Percentiles rank a stretch among this genome's conserved stretches.
Evolutionary conservation across 2,888 invertebrate species (phyloP).

Genomic region (Hirtodrosophila duncani): DNA sequence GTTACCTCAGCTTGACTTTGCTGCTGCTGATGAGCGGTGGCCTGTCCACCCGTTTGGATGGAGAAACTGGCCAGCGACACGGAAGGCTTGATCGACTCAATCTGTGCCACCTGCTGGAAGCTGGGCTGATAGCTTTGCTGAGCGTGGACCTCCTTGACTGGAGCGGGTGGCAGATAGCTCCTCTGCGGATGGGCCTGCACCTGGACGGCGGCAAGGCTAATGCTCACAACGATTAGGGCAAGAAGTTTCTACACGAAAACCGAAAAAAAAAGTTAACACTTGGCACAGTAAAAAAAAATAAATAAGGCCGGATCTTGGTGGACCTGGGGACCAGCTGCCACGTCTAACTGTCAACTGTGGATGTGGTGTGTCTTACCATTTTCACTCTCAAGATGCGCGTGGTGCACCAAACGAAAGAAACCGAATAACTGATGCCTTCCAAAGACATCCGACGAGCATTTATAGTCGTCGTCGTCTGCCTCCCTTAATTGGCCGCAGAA

Average conservation of each 20-base stretch:
- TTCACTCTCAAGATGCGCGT: slow-evolving; percentile 53
- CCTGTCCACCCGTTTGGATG: slow-evolving; percentile 35
- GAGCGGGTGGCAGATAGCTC: slow-evolving; percentile 55
- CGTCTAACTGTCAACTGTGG: slow-evolving; percentile 3
- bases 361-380: slow-evolving; percentile 63
- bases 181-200: slow-evolving; percentile 41
- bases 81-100: slow-evolving; percentile 63
- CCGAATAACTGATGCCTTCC: slow-evolving; percentile 65
- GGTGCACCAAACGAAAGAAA: slow-evolving; percentile 59
- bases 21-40: background rate
- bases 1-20: background rate
- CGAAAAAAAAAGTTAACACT: slow-evolving; percentile 10
- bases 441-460: slow-evolving; percentile 51
- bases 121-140: slow-evolving; percentile 26
- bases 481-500: slow-evolving; percentile 28
- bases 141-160: slow-evolving; percentile 19
- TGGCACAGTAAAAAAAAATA: slow-evolving; percentile 11
- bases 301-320: slow-evolving; percentile 1
- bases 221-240: slow-evolving; percentile 28
- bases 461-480: slow-evolving; percentile 47
- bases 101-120: slow-evolving; percentile 31
- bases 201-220: slow-evolving; percentile 33
- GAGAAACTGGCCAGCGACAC: slow-evolving; percentile 64
- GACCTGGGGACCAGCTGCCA: background rate
- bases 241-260: slow-evolving; percentile 51